A percentile compares a stretch with the other conserved stretches of the same genome.
These are phyloP conservation scores for Oscheius sp. DNA, from an alignment of 2,888 invertebrate genomes.

Conservation along the genomic window DNA sequence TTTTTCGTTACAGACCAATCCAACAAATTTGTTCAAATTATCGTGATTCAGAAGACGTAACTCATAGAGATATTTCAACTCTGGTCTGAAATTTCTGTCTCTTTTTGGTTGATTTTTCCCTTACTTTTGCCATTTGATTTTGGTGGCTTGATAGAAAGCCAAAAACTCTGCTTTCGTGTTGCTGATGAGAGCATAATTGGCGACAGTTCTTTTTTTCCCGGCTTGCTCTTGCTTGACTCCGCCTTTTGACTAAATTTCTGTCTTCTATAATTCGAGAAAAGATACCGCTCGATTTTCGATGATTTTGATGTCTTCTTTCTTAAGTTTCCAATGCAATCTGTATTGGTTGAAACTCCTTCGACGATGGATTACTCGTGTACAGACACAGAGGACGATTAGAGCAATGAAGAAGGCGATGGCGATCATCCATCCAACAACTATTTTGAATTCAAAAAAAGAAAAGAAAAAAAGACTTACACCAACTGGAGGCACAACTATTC, in stretches of 20 bases:
- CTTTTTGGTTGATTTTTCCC: neutral
- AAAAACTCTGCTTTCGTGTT: constrained; percentile 63
- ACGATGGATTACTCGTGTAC: neutral
- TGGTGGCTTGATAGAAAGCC: constrained; percentile 49
- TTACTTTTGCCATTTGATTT: constrained; percentile 56
- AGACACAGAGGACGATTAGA: constrained; percentile 1
- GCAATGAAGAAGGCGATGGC: constrained; percentile 11
- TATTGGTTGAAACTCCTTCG: constrained; percentile 43
- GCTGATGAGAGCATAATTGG: constrained; percentile 61
- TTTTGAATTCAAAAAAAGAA: no score
- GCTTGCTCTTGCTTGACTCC: constrained; percentile 29
- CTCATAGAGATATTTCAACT: constrained; percentile 57
- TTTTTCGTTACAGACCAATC: constrained; percentile 64
- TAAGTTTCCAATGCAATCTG: constrained; percentile 64
- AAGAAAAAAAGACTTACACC: constrained; percentile 16
- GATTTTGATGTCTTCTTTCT: constrained; percentile 56
- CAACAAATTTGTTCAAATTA: constrained; percentile 61
- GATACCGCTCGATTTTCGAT: constrained; percentile 58
- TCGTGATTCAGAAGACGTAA: constrained; percentile 64
- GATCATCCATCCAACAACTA: constrained; percentile 18
- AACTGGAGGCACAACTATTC: constrained; percentile 12
- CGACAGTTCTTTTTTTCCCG: constrained; percentile 39
- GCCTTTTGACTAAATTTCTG: constrained; percentile 21
- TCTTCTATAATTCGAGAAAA: no score
- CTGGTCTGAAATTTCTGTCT: constrained; percentile 32